Base-by-base conservation (phyloP, 35 echinoderm and acorn worm species). In the Heliocidaris tuberculata region DNA sequence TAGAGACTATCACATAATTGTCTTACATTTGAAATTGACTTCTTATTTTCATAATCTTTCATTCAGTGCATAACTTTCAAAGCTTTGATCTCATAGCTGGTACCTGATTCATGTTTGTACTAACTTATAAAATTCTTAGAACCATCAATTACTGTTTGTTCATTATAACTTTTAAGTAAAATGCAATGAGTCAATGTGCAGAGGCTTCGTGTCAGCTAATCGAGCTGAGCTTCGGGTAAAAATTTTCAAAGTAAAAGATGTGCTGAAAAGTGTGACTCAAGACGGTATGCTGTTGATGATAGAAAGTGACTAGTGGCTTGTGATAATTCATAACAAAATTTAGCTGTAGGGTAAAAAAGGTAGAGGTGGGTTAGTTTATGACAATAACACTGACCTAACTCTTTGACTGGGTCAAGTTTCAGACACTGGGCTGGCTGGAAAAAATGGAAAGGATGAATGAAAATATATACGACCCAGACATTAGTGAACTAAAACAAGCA, bases 331-430 rank as follows among this genome's bases (percentile, higher is more conserved):
- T 27, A 71, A 71, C 61, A 71, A 71, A 71, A 71, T 27, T 24
- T 27, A 71, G 61, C 24, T 71, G 16, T n/a, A n/a, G 21, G 65
- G 65, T 7, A n/a, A 78, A 24, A n/a, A 56, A 15, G 27, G 65
- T 78, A 78, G 27, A 78, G 21, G 6, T 78, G 15, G 19, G 65
- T n/a, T 27, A n/a, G 65, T 78, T 78, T 78, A 78, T 19, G 7
- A 78, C 65, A 78, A 78, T 78, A 78, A 78, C 21, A 21, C 65
- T 78, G 65, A 78, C 65, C 65, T n/a, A 78, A 78, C 65, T 78
- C 65, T 56, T 56, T 56, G 52, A 15, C 52, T 78, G 8, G 65
- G 65, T 78, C 65, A 78, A 78, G 65, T 78, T 78, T 78, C 65
- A 78, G 65, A 78, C 65, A 78, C n/a, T n/a, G 27, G 35, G 65